Evolutionary conservation across 2,797 vertebrate genomes (phyloP), one percentile per base, ranked within the genome.

Genomic region (Gymnodraco acuticeps): DNA sequence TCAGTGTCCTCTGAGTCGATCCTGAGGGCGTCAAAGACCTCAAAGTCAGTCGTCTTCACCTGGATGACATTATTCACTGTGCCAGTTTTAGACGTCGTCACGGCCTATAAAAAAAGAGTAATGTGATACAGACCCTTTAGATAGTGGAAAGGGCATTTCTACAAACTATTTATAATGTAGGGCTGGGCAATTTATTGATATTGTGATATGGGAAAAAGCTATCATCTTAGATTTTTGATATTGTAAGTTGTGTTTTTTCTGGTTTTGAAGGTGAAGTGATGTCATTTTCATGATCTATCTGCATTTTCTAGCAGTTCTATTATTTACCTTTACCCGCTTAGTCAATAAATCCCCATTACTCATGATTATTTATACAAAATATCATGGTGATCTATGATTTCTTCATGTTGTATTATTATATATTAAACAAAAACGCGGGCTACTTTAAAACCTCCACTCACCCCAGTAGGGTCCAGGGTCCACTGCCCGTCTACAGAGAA

Each of bases 11-110:
- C 93, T 1, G 97, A 99, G 93, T 99, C 98, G 60, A 97, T 95
- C 94, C 96, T 97, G 90, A 99, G 95, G 51, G 98, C 98, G 75
- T 99, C 98, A 10, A 99, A 99, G 4, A 99, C 98, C 90, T 99
- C 97, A 85, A 99, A 99, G 94, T 99, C 98, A 0, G 97, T 98
- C 80, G 95, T 96, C 90, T 96, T 97, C 94, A 99, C 98, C 83
- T 97, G 95, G 78, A 99, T 97, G 70, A 97, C 54, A 58, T 99
- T 99, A 90, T 99, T 99, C 70, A 99, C 91, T 0, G 97, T 96
- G 42, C 98, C 98, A 3, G 98, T 95, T 89, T 98, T 98, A 78
- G 95, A 96, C 69, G 97, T 98, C 78, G 94, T 87, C 70, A 98
- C 92, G 0, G 97, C 95, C 98, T 99, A 88, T 2, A 48, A 14